Evolutionary conservation across 2,113 vertebrate species (phyloP).

Genomic region (Platichthys flesus): DNA sequence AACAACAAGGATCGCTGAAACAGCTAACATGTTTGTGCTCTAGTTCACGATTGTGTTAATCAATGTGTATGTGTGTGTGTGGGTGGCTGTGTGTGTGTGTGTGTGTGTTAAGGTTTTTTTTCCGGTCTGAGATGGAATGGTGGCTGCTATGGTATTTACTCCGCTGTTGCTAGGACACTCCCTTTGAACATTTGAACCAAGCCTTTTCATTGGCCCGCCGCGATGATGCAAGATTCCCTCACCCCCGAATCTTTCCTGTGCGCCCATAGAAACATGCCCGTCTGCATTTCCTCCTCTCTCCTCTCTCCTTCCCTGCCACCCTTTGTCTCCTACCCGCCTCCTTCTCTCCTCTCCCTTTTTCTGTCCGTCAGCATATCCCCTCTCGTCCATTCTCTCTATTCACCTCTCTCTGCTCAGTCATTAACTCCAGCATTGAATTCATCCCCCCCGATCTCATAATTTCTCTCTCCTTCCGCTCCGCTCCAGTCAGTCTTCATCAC

Average conservation of each 20-base stretch:
- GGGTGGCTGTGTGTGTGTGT: background rate
- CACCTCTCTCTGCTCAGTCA: constrained; percentile 11
- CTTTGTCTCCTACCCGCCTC: constrained; percentile 46
- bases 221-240: constrained; percentile 85
- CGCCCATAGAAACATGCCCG: constrained; percentile 83
- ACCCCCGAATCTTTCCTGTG: constrained; percentile 82
- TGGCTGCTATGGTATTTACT: constrained; percentile 81
- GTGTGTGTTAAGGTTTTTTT: constrained; percentile 11
- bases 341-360: constrained; percentile 7
- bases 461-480: background rate
- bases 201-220: constrained; percentile 77
- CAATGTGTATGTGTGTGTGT: background rate
- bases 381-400: background rate
- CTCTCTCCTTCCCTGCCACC: constrained; percentile 51
- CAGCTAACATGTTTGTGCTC: constrained; percentile 12
- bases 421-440: constrained; percentile 23
- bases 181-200: constrained; percentile 83
- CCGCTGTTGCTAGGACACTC: constrained; percentile 89
- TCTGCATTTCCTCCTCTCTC: constrained; percentile 66
- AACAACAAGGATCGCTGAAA: constrained; percentile 7
- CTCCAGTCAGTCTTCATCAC: constrained; percentile 17
- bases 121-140: constrained; percentile 62
- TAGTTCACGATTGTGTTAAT: constrained; percentile 21
- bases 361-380: constrained; percentile 19
- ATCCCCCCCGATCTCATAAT: background rate